These are phyloP conservation scores for Siderastrea siderea DNA, from an alignment of 92 coral and sea anemone species.

Conservation along the genomic window DNA sequence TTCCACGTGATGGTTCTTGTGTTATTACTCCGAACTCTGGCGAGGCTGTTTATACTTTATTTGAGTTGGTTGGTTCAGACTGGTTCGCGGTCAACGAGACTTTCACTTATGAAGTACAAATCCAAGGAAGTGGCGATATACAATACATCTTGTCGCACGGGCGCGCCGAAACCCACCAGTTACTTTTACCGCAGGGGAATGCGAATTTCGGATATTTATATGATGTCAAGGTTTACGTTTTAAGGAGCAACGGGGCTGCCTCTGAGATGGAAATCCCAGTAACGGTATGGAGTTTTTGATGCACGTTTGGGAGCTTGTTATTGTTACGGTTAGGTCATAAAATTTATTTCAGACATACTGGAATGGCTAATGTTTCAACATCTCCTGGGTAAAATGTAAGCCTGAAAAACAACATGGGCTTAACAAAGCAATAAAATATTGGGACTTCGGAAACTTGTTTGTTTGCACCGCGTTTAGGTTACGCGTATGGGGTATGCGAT, in stretches of 20 bases:
- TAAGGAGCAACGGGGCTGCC: conserved; percentile 27
- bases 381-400: too few relatives aligned
- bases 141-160: conserved; percentile 16
- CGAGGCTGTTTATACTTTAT: conserved; percentile 27
- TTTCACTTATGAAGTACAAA: conserved; percentile 20
- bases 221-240: conserved; percentile 5
- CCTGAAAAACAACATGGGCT: too few relatives aligned
- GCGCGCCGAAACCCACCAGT: not conserved
- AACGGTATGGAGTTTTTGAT: not conserved
- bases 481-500: too few relatives aligned
- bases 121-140: conserved; percentile 9
- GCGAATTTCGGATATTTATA: not conserved
- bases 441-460: too few relatives aligned
- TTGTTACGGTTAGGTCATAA: too few relatives aligned
- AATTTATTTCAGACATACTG: too few relatives aligned
- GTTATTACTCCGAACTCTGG: conserved; percentile 20
- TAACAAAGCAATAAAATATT: too few relatives aligned
- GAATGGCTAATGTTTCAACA: too few relatives aligned
- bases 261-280: conserved; percentile 27
- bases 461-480: too few relatives aligned
- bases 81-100: conserved; percentile 22
- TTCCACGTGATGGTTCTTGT: conserved; percentile 20
- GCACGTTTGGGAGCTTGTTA: too few relatives aligned
- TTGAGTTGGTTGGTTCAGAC: conserved; percentile 19
- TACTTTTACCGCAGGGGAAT: conserved; percentile 45